Evolutionary conservation across 92 coral and sea anemone genomes (phyloP).

Genomic region (Siderastrea siderea): DNA sequence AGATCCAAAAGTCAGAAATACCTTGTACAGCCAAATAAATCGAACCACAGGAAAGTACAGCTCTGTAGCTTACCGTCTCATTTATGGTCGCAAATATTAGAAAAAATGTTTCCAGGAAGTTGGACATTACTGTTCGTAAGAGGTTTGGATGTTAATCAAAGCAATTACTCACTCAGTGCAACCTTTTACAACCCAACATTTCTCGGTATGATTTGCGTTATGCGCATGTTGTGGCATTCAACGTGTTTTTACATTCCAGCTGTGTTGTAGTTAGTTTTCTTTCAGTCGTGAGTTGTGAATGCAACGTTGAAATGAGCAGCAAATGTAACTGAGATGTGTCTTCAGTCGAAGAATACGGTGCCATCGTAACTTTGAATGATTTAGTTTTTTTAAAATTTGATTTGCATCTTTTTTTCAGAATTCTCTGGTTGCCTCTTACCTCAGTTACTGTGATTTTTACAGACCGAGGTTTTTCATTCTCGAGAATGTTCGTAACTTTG

Average conservation of each 20-base stretch:
- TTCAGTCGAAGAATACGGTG: too few species aligned
- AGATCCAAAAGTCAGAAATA: too few species aligned
- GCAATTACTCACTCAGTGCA: neutral
- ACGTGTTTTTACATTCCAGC: too few species aligned
- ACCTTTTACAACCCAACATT: neutral
- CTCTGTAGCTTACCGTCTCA: too few species aligned
- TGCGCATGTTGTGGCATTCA: too few species aligned
- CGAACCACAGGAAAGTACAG: too few species aligned
- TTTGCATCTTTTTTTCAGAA: constrained; percentile 62
- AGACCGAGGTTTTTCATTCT: constrained; percentile 96
- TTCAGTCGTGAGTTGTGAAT: neutral
- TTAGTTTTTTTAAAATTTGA: neutral
- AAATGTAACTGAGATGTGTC: neutral
- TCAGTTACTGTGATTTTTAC: constrained; percentile 97
- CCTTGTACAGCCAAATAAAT: too few species aligned
- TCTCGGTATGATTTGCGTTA: neutral
- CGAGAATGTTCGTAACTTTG: constrained; percentile 98
- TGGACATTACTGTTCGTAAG: neutral
- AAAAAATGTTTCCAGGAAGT: too few species aligned
- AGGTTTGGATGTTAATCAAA: neutral
- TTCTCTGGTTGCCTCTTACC: constrained; percentile 92
- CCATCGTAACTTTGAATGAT: too few species aligned
- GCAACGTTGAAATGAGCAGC: neutral
- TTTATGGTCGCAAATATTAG: too few species aligned
- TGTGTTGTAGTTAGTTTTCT: neutral